Base-by-base conservation (phyloP, 2,797 vertebrate genomes). In the Tiaroga cobitis region DNA sequence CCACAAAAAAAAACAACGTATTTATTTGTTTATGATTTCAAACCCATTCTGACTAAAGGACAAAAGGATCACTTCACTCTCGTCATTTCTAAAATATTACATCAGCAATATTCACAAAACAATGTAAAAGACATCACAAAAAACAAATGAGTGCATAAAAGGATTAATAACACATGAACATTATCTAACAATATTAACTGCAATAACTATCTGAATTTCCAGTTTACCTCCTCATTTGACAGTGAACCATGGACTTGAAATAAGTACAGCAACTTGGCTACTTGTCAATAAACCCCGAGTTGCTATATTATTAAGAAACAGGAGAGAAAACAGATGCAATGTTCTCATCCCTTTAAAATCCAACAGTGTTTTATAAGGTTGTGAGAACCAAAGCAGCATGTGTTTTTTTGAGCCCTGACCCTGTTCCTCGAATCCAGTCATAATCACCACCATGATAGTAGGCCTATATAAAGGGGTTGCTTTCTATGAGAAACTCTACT, bases 361-460 rank as follows among this genome's bases (percentile, higher is more conserved):
- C 21, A 59, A 19, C 29, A 75, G 21, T 74, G 39, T 73, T 80
- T 56, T 41, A 67, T 49, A 72, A 77, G 29, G 5, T n/a, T 77
- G 87, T 89, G 90, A 84, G 89, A 91, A 90, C 19, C 54, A 77
- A 77, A 84, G 74, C 82, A 84, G 82, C 61, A 68, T 74, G 82
- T 70, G 82, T 70, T 41, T 39, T 16, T 51, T 10, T 11, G 21
- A 70, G 11, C 29, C 4, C 1, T 76, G 81, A 46, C 70, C 63
- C 24, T 4, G 9, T 49, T 59, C 11, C 15, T 65, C 26, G 0
- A 8, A 3, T 7, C 34, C 15, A 32, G 24, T 80, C 26, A 32
- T 49, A 16, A 49, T 11, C 34, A n/a, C 46, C 41, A 16, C 6
- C 10, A 54, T 51, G 21, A 21, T 11, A 18, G 10, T n/a, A 56